Percentiles rank a stretch among this genome's conserved stretches.
Evolutionary conservation across 2,113 vertebrate species (phyloP).

Genomic region (Butorides virescens): DNA sequence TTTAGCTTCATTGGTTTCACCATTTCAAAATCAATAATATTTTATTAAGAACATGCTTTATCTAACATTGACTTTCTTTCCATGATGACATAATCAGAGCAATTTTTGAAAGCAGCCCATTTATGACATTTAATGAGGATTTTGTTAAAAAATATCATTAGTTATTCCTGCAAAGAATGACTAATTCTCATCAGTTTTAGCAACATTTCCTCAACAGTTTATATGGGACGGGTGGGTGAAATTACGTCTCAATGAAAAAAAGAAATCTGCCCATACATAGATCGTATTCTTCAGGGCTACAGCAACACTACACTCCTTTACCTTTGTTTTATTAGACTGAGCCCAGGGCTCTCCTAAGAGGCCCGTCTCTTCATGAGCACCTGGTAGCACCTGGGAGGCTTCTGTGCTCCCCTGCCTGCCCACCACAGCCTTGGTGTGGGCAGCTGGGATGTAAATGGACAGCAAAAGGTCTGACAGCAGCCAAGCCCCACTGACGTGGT

Average conservation of each 20-base stretch:
- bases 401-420: not conserved
- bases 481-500: not conserved
- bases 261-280: not conserved
- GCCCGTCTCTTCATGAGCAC: not conserved
- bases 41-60: not conserved
- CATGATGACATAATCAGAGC: not conserved
- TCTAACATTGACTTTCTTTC: not conserved
- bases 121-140: not conserved
- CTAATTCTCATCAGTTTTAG: not conserved
- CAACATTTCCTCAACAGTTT: not conserved
- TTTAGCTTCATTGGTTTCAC: not conserved
- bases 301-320: rapidly evolving
- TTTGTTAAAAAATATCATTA: not conserved
- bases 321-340: not conserved
- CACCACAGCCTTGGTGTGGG: not conserved
- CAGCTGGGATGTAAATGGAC: not conserved
- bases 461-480: not conserved
- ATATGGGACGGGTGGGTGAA: not conserved
- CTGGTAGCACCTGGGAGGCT: not conserved
- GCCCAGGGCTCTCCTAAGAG: not conserved
- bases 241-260: not conserved
- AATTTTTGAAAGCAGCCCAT: not conserved
- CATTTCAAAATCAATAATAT: not conserved
- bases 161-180: not conserved
- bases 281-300: not conserved